phyloP scores from a whole-genome alignment of 2,888 invertebrate genomes.

The Orthosia gothica region DNA sequence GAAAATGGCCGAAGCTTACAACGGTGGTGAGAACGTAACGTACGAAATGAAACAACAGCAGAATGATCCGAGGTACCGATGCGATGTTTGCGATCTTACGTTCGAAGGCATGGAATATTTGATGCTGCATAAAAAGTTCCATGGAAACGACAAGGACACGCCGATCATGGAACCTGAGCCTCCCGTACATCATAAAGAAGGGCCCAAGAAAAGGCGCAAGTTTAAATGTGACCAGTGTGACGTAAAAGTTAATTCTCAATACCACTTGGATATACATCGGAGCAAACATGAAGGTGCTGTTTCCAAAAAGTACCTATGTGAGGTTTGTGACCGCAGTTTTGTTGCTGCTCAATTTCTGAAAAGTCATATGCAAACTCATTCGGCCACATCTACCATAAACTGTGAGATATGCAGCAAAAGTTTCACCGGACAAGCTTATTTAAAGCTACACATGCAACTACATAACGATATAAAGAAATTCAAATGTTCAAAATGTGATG shows the following conservation, averaged over 20 bases:
- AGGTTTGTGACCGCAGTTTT: constrained; percentile 88
- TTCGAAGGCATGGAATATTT: constrained; percentile 88
- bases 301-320: constrained; percentile 87
- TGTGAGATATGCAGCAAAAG: constrained; percentile 88
- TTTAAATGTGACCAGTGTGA: constrained; percentile 89
- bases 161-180: constrained; percentile 82
- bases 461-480: constrained; percentile 89
- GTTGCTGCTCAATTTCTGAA: constrained; percentile 89
- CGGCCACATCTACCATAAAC: constrained; percentile 85
- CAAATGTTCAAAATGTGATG: constrained; percentile 88
- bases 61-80: constrained; percentile 81
- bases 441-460: constrained; percentile 89
- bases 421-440: constrained; percentile 88
- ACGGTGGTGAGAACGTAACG: constrained; percentile 82
- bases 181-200: constrained; percentile 75
- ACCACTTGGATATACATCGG: constrained; percentile 87
- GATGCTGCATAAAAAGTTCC: constrained; percentile 88
- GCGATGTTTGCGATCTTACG: constrained; percentile 87
- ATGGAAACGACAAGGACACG: constrained; percentile 86
- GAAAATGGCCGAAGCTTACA: constrained; percentile 87
- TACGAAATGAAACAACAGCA: constrained; percentile 84
- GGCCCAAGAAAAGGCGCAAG: constrained; percentile 86
- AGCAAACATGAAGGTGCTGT: constrained; percentile 87
- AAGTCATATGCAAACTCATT: constrained; percentile 89
- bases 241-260: constrained; percentile 89